Percentiles rank a stretch among this genome's conserved stretches.
Evolutionary conservation across 2,888 invertebrate species (phyloP).

Genomic region (Embidobia sp.): DNA sequence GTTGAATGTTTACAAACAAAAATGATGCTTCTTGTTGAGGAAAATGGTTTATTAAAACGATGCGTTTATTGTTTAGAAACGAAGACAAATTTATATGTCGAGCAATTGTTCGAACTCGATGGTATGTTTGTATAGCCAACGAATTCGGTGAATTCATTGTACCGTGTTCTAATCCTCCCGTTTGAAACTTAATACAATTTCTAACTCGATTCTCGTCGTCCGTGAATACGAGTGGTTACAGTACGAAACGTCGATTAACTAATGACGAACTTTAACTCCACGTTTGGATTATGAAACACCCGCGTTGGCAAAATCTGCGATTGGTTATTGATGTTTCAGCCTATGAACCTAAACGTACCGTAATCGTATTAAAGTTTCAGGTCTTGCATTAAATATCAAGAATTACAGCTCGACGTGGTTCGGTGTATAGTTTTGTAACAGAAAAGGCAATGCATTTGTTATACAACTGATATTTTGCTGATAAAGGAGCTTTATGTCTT

Average conservation of each 20-base stretch:
- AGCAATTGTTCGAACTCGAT: constrained; percentile 1
- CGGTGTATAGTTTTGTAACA: too few relatives aligned
- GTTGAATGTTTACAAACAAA: too few relatives aligned
- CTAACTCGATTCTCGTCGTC: constrained; percentile 12
- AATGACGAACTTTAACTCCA: constrained; percentile 13
- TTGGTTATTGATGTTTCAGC: neutral
- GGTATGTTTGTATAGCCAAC: constrained; percentile 5
- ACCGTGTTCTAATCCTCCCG: constrained; percentile 11
- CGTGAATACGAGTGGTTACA: constrained; percentile 9
- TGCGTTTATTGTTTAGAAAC: neutral
- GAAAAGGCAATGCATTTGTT: too few relatives aligned
- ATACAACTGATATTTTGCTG: too few relatives aligned
- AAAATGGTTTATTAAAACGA: too few relatives aligned
- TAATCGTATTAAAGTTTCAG: too few relatives aligned
- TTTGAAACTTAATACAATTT: constrained; percentile 24
- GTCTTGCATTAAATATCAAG: too few relatives aligned
- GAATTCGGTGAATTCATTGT: neutral
- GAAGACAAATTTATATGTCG: constrained; percentile 2
- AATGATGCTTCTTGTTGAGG: too few relatives aligned
- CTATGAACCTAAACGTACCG: too few relatives aligned
- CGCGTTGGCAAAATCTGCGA: constrained; percentile 7
- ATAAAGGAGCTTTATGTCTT: too few relatives aligned
- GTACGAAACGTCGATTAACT: constrained; percentile 18
- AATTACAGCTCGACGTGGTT: too few relatives aligned
- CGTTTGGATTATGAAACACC: neutral